phyloP scores from a whole-genome alignment of 2,797 vertebrate genomes.

The Phataginus tricuspis region DNA sequence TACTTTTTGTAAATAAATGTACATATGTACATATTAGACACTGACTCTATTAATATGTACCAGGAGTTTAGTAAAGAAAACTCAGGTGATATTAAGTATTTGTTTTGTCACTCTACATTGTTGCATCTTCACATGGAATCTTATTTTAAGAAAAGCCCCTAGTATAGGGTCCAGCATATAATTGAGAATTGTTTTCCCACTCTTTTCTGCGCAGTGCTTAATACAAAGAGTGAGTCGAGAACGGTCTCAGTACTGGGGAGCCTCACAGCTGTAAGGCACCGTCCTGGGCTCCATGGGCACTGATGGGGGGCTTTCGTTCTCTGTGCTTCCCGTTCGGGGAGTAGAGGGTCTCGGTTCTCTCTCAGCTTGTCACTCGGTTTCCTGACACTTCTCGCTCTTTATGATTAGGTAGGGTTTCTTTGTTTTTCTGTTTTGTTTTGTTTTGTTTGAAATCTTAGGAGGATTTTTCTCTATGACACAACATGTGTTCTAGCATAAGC shows the following conservation, averaged over 20 bases:
- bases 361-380: not conserved
- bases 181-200: not conserved
- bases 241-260: no score
- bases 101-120: not conserved
- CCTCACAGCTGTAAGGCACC: not conserved
- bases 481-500: not conserved
- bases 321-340: not conserved
- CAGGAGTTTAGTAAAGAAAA: not conserved
- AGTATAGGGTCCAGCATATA: not conserved
- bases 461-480: not conserved
- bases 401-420: not conserved
- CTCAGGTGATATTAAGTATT: not conserved
- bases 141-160: not conserved
- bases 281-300: no score
- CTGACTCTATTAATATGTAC: not conserved
- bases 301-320: not conserved
- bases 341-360: not conserved
- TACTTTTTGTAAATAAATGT: not conserved
- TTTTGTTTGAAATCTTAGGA: not conserved
- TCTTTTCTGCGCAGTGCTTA: not conserved
- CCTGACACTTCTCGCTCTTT: not conserved
- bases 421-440: not conserved
- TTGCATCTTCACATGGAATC: not conserved
- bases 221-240: not conserved
- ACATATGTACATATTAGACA: not conserved